Conservation (phyloP, 2,113 vertebrate genomes). For the western clawed frog (Xenopus tropicalis) region DNA sequence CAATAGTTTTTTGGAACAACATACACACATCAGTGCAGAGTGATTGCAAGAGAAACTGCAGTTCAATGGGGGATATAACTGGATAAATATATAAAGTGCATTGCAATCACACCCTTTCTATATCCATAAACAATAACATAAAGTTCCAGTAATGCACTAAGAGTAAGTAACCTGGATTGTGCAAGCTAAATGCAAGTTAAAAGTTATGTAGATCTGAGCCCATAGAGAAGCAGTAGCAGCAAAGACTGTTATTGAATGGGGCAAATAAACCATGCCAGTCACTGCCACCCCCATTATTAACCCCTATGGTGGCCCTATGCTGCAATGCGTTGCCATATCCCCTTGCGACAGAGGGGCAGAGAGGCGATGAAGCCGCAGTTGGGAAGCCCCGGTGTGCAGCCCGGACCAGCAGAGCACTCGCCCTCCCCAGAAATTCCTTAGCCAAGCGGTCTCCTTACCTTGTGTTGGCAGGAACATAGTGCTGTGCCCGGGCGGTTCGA, state of each 20-base stretch:
- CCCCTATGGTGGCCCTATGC: not conserved
- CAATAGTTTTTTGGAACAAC: too few species aligned
- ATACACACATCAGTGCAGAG: too few species aligned
- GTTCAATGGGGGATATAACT: too few species aligned
- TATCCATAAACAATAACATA: too few species aligned
- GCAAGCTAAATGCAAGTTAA: not conserved
- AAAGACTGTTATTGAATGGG: too few species aligned
- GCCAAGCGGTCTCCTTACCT: constrained; percentile 17
- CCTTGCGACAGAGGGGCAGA: constrained; percentile 13
- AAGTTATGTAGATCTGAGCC: not conserved
- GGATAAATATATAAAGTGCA: too few species aligned
- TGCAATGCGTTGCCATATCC: constrained; percentile 1
- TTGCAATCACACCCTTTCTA: too few species aligned
- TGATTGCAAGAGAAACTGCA: too few species aligned
- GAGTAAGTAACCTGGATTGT: too few species aligned
- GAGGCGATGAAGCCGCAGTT: constrained; percentile 23
- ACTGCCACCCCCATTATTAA: not conserved
- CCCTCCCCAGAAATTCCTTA: not conserved
- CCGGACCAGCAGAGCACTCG: constrained; percentile 8
- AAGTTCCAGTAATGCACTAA: too few species aligned
- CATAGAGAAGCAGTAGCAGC: too few species aligned
- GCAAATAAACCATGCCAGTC: not conserved
- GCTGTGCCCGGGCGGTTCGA: constrained; percentile 12
- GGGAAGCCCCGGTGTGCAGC: constrained; percentile 30
- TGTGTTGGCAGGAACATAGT: constrained; percentile 22